Evolutionary conservation across 2,888 invertebrate genomes (phyloP).

Genomic region (Pharmacophagus antenor): DNA sequence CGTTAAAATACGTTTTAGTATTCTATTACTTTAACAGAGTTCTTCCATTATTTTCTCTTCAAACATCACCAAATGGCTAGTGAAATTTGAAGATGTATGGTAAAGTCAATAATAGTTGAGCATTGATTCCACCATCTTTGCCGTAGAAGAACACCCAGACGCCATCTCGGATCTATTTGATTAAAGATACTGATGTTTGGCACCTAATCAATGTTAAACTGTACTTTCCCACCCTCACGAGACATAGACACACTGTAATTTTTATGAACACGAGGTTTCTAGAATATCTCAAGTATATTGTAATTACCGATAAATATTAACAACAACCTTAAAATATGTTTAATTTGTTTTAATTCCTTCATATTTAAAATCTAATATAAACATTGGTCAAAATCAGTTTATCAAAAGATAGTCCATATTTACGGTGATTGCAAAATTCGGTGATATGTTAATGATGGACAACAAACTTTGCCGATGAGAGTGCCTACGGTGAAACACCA

Average conservation of each 20-base stretch:
- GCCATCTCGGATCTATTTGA: not conserved
- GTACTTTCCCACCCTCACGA: not conserved
- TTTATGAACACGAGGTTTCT: not conserved
- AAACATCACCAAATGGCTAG: not conserved
- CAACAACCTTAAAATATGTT: not conserved
- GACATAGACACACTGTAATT: not conserved
- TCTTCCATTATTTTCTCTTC: not conserved
- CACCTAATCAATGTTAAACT: not conserved
- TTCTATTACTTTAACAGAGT: not conserved
- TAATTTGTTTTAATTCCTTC: not conserved
- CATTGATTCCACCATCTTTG: not conserved
- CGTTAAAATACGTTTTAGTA: too few species aligned
- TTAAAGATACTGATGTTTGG: not conserved
- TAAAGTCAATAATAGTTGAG: not conserved
- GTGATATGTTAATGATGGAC: not conserved
- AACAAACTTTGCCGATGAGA: not conserved
- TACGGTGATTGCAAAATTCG: not conserved
- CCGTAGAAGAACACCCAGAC: not conserved
- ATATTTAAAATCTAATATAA: too few species aligned
- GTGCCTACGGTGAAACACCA: not conserved
- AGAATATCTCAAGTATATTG: not conserved
- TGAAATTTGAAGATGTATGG: not conserved
- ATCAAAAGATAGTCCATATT: not conserved
- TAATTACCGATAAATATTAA: not conserved
- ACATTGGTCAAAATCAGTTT: too few species aligned